Base-by-base conservation (phyloP, 2,888 invertebrate species). In the Drosophila affinis region DNA sequence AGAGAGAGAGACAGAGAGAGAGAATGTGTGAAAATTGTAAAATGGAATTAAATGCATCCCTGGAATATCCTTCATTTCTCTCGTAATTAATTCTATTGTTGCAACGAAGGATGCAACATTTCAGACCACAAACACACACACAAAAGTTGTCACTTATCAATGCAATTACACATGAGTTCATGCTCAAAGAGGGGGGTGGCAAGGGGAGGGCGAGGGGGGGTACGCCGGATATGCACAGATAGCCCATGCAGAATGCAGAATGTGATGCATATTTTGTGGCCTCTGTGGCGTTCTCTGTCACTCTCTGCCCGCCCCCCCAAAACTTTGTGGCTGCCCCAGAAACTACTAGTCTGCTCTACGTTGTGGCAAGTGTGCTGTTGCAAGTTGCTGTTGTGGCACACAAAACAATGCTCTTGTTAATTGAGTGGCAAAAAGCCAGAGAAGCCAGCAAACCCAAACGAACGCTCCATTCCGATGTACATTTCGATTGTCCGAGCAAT, bases 141-240 rank as follows among this genome's bases (percentile, higher is more conserved):
- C 55, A 39, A 29, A 58, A 18, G 18, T 17, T 32, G 6, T 14
- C 52, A 52, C 55, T 76, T 87, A 87, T 84, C 82, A 76, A 73
- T 81, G 76, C 67, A 78, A 74, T 81, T 71, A 74, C 84, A 76
- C 76, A 71, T 81, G 78, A 87, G 78, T 71, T 74, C 72, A 65
- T 59, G 52, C 14, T 48, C 14, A 29, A 54, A 3, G 10, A 3
- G 3, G 32, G 3, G 32, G 21, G 21, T 21, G 21, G 21, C 21
- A 21, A 21, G 21, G 0, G 21, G 21, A 21, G 21, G 32, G 0
- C n/a, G n/a, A 3, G 32, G 3, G 29, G 29, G 29, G 9, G 9
- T 60, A 57, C 44, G 48, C 29, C 21, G n/a, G 49, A 55, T 27
- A 10, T 21, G 57, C 14, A 21, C 44, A 27, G 27, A 27, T 27